phyloP scores from a whole-genome alignment of 2,113 vertebrate species.

The Megatriorchis doriae region DNA sequence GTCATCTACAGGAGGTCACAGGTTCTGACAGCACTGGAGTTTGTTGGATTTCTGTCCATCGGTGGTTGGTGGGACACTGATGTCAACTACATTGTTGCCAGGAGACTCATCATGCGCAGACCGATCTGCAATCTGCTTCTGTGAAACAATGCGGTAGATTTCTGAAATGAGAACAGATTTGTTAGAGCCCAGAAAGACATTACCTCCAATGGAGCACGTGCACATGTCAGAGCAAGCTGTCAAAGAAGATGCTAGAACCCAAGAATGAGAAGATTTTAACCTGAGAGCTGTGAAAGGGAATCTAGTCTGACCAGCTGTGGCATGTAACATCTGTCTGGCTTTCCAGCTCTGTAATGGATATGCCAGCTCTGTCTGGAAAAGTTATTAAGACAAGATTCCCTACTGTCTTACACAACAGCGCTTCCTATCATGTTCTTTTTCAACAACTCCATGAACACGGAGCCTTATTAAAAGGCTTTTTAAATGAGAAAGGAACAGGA shows the following conservation, averaged over 20 bases:
- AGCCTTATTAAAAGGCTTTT: background rate
- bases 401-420: background rate
- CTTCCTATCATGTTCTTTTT: background rate
- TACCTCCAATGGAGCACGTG: accelerated
- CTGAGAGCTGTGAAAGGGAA: background rate
- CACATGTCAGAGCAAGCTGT: accelerated
- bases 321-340: background rate
- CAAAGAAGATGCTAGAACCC: background rate
- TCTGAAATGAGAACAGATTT: constrained; percentile 67
- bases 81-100: constrained; percentile 96
- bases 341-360: background rate
- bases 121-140: constrained; percentile 94
- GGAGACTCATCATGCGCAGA: constrained; percentile 92
- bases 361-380: background rate
- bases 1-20: constrained; percentile 77
- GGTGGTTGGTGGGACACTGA: constrained; percentile 92
- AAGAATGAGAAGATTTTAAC: background rate
- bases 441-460: background rate
- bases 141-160: constrained; percentile 96
- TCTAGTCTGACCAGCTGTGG: background rate
- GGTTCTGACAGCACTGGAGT: constrained; percentile 94
- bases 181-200: background rate
- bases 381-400: background rate
- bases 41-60: constrained; percentile 93
- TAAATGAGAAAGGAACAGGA: background rate